Conservation (phyloP, 2,113 vertebrate genomes). For the Muntiacus muntjak region DNA sequence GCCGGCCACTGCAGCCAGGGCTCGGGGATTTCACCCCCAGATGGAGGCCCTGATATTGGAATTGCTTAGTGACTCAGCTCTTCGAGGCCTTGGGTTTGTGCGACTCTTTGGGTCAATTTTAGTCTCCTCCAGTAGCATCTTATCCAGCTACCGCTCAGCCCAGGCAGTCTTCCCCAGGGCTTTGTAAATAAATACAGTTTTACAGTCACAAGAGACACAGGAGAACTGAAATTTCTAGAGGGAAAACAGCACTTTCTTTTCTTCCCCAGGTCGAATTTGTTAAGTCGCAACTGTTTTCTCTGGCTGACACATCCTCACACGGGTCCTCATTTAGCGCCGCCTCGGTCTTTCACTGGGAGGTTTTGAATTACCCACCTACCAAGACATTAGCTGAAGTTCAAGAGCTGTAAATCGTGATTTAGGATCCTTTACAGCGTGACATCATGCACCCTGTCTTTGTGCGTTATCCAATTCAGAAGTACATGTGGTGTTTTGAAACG, state of each 20-base stretch:
- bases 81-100: neutral
- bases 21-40: neutral
- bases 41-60: fast-evolving
- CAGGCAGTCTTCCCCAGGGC: neutral
- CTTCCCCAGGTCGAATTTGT: neutral
- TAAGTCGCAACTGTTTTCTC: neutral
- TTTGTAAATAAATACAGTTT: conserved; percentile 38
- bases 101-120: neutral
- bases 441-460: neutral
- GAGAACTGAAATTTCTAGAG: neutral
- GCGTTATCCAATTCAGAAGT: neutral
- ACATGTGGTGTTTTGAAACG: neutral
- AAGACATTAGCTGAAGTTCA: neutral
- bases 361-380: neutral
- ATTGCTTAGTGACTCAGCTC: neutral
- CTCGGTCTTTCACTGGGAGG: fast-evolving
- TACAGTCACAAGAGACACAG: neutral
- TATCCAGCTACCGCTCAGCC: neutral
- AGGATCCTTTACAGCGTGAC: neutral
- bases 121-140: neutral
- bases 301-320: neutral
- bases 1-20: neutral
- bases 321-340: no score
- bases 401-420: neutral
- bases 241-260: neutral